Conservation (phyloP, 2,888 invertebrate species). For the Watsonalla cultraria region DNA sequence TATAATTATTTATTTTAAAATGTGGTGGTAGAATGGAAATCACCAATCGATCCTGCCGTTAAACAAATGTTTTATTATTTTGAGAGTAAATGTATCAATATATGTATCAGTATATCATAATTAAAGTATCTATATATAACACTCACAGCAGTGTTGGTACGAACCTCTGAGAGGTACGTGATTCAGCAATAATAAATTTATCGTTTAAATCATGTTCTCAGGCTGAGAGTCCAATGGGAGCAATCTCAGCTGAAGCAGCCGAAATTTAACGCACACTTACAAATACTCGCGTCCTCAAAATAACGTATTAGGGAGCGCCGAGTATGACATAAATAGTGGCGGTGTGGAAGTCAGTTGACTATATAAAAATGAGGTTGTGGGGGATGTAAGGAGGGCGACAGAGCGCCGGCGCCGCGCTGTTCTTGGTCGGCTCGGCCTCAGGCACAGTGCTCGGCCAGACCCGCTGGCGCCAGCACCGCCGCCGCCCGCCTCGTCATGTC, state of each 20-base stretch:
- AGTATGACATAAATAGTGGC: constrained; percentile 76
- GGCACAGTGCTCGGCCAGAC: constrained; percentile 59
- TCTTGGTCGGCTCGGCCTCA: constrained; percentile 40
- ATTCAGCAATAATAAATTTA: constrained; percentile 29
- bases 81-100: too few relatives aligned
- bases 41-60: too few relatives aligned
- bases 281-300: constrained; percentile 68
- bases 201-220: constrained; percentile 46
- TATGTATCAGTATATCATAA: too few relatives aligned
- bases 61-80: too few relatives aligned
- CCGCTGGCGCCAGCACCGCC: constrained; percentile 62
- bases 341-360: constrained; percentile 76
- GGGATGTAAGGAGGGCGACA: constrained; percentile 57
- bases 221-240: constrained; percentile 42
- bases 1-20: too few relatives aligned
- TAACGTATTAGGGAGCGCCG: constrained; percentile 70
- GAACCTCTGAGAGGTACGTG: too few relatives aligned
- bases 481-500: constrained; percentile 31
- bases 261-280: constrained; percentile 59
- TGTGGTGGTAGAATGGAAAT: too few relatives aligned
- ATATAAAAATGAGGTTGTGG: constrained; percentile 74
- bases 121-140: too few relatives aligned
- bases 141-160: too few relatives aligned
- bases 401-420: constrained; percentile 71
- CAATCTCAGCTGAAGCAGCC: constrained; percentile 44